phyloP scores from a whole-genome alignment of 2,888 invertebrate genomes.

The Parelbella ahira region DNA sequence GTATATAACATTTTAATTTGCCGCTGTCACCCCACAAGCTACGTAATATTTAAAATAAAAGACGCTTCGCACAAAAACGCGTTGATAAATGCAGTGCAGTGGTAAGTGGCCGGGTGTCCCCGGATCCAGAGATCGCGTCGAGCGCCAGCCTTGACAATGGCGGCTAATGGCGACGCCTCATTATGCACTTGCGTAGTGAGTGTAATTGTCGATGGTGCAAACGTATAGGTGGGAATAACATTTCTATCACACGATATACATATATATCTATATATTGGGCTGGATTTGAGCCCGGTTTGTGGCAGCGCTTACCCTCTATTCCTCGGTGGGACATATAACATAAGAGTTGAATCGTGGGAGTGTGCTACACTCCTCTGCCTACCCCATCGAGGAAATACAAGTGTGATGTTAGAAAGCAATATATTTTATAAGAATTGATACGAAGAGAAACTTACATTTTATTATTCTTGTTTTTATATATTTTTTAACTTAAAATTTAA shows the following conservation, averaged over 20 bases:
- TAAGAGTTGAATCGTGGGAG: no score
- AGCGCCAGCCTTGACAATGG: slow-evolving; percentile 59
- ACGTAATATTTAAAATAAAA: slow-evolving; percentile 6
- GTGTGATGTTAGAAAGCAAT: no score
- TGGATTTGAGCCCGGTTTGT: no score
- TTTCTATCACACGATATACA: slow-evolving; percentile 4
- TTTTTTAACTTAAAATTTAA: slow-evolving; percentile 6
- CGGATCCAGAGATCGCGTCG: slow-evolving; percentile 44
- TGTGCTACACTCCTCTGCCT: no score
- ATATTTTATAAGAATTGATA: no score
- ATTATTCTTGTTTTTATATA: slow-evolving; percentile 4
- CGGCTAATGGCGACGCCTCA: slow-evolving; percentile 61
- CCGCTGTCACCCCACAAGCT: slow-evolving; percentile 16
- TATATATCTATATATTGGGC: neutral
- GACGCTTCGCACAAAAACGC: slow-evolving; percentile 10
- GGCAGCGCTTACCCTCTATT: no score
- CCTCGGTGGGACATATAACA: no score
- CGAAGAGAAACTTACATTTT: no score
- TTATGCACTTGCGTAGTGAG: slow-evolving; percentile 42
- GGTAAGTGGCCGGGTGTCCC: slow-evolving; percentile 17
- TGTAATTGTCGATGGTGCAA: slow-evolving; percentile 24
- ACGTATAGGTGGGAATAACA: slow-evolving; percentile 21
- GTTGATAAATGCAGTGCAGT: slow-evolving; percentile 18
- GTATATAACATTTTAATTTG: no score
- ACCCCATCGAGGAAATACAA: no score